A percentile compares a stretch with the other conserved stretches of the same genome.
These are phyloP conservation scores for Alsophila aescularia DNA, from an alignment of 2,888 invertebrate genomes.

Conservation along the genomic window DNA sequence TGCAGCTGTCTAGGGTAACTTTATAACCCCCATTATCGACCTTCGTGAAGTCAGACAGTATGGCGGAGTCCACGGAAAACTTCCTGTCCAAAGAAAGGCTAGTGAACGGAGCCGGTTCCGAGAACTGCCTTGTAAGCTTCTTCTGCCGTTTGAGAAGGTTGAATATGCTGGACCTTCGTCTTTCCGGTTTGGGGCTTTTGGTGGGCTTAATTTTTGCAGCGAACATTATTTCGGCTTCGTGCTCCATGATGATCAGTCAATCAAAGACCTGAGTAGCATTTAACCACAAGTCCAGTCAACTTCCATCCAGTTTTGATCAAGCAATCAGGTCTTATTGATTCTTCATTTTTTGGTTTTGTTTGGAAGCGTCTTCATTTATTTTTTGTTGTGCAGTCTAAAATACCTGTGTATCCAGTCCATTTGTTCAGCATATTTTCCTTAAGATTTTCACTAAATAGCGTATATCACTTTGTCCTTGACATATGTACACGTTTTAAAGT, in stretches of 20 bases:
- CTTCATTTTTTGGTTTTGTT: no score
- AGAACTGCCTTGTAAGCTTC: constrained; percentile 65
- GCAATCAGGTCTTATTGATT: no score
- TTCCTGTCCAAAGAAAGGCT: constrained; percentile 54
- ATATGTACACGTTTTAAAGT: no score
- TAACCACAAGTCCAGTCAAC: no score
- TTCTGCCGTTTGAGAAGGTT: constrained; percentile 64
- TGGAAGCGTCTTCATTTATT: no score
- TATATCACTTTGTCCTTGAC: no score
- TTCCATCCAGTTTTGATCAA: no score
- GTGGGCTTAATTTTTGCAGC: constrained; percentile 44
- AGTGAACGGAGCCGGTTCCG: constrained; percentile 57
- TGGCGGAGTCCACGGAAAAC: constrained; percentile 70
- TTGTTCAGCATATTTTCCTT: no score
- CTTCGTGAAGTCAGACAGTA: constrained; percentile 59
- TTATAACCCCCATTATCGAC: constrained; percentile 46
- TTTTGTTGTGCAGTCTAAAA: no score
- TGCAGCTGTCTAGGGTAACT: constrained; percentile 47
- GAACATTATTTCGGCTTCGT: constrained; percentile 50
- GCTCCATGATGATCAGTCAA: constrained; percentile 49
- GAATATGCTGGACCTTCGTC: constrained; percentile 72
- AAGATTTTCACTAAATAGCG: no score
- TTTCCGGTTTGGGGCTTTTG: constrained; percentile 54
- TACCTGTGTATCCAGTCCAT: no score
- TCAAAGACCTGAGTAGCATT: background rate